These are phyloP conservation scores for Sphaeridia pumilis DNA, from an alignment of 2,888 invertebrate genomes.

Conservation along the genomic window DNA sequence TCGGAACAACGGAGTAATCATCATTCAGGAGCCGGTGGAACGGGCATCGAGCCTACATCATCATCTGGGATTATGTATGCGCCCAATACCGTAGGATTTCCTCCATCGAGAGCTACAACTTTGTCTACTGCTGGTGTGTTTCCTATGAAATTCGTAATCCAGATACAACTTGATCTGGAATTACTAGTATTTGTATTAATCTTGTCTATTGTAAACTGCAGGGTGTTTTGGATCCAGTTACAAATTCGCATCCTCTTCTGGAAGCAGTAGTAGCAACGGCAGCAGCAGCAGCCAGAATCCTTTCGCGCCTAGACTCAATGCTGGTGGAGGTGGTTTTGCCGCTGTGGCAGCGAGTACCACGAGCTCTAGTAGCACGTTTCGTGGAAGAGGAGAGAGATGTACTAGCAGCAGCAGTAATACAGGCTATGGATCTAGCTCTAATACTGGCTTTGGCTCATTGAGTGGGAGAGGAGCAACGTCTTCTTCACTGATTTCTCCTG, in stretches of 20 bases:
- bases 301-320: too few relatives aligned
- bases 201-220: not conserved
- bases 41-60: constrained; percentile 2
- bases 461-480: not conserved
- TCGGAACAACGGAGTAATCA: constrained; percentile 2
- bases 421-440: constrained; percentile 3
- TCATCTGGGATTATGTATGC: constrained; percentile 15
- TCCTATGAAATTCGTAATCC: too few relatives aligned
- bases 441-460: not conserved
- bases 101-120: constrained; percentile 21
- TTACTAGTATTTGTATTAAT: too few relatives aligned
- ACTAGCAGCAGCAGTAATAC: constrained; percentile 1
- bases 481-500: not conserved
- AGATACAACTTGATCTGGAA: too few relatives aligned
- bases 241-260: constrained; percentile 10
- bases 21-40: not conserved
- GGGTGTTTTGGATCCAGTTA: constrained; percentile 10
- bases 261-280: constrained; percentile 2
- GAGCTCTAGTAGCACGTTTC: too few relatives aligned
- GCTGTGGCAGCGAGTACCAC: too few relatives aligned
- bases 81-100: constrained; percentile 21
- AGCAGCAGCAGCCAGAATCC: too few relatives aligned
- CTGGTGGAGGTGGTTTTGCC: not conserved
- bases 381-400: not conserved
- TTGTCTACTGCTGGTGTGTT: too few relatives aligned